Evolutionary conservation across 1,140 invertebrate species (phyloP), one percentile per base, ranked within the genome.

Genomic region (Leptopilina boulardi): DNA sequence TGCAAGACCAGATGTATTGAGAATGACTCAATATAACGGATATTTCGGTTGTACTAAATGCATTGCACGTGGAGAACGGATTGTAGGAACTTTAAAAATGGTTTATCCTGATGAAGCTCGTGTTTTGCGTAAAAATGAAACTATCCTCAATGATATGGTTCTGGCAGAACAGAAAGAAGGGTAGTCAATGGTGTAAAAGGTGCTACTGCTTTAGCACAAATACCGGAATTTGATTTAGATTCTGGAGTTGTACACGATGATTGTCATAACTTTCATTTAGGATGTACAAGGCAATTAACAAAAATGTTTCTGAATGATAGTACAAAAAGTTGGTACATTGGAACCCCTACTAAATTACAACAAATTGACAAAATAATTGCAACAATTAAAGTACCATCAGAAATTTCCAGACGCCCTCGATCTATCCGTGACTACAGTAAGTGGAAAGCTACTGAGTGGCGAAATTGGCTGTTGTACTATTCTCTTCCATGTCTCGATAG

Each of bases 31-130:
- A 11, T 78, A 51, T 19, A 78, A 78, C 26, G 70, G 73, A 5
- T 42, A 54, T 2, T 72, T 23, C 42, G 77, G 77, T n/a, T 78
- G 77, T 34, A 78, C 73, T 2, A 54, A 71, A 54, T 78, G 77
- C 34, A n/a, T n/a, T n/a, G n/a, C n/a, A n/a, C n/a, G n/a, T n/a
- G 26, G 26, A 30, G 26, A 30, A 70, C 34, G 5, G 38, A 6
- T 47, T n/a, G 23, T 11, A 71, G 76, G n/a, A n/a, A n/a, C n/a
- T n/a, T n/a, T n/a, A n/a, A n/a, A n/a, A n/a, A n/a, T n/a, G n/a
- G n/a, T n/a, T n/a, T n/a, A n/a, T n/a, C n/a, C n/a, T n/a, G n/a
- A n/a, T n/a, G n/a, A n/a, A n/a, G n/a, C n/a, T n/a, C n/a, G n/a
- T n/a, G n/a, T n/a, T n/a, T n/a, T n/a, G n/a, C n/a, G n/a, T n/a